Evolutionary conservation across 2,113 vertebrate species (phyloP).

Genomic region (Hyperopisus bebe): DNA sequence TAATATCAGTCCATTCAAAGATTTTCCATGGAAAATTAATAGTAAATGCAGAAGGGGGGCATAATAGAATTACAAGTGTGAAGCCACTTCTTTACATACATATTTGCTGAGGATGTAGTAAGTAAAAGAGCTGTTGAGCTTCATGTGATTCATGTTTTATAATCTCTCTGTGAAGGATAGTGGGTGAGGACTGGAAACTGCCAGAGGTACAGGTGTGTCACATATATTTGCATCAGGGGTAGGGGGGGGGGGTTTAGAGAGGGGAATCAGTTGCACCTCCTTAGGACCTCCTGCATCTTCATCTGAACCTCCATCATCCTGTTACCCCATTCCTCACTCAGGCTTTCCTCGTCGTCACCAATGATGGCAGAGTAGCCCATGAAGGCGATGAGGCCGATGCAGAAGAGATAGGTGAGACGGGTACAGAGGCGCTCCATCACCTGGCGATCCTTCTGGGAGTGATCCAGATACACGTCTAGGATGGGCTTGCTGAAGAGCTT

Average conservation of each 20-base stretch:
- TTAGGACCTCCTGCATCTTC: slow-evolving; percentile 60
- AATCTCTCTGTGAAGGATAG: background rate
- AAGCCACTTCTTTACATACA: background rate
- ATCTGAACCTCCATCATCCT: slow-evolving; percentile 62
- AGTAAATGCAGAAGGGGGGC: background rate
- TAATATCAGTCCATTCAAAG: background rate
- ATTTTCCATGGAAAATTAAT: background rate
- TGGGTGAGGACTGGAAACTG: slow-evolving; percentile 21
- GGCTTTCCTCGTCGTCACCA: slow-evolving; percentile 58
- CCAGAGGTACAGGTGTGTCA: slow-evolving; percentile 4
- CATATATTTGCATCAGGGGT: background rate
- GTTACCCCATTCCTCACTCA: slow-evolving; percentile 59
- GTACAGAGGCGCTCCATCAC: slow-evolving; percentile 65
- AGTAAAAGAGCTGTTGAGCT: background rate
- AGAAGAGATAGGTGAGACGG: slow-evolving; percentile 65
- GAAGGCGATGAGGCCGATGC: slow-evolving; percentile 67
- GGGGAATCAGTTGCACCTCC: slow-evolving; percentile 50
- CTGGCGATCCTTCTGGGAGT: slow-evolving; percentile 50
- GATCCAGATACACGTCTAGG: slow-evolving; percentile 61
- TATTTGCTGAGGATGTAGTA: background rate
- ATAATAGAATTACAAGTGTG: background rate
- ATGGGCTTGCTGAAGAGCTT: slow-evolving; percentile 67
- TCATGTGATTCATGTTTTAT: background rate
- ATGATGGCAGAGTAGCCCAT: slow-evolving; percentile 63
- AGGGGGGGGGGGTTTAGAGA: background rate